Base-by-base conservation (phyloP, 2,113 vertebrate genomes). In the Ovis canadensis region DNA sequence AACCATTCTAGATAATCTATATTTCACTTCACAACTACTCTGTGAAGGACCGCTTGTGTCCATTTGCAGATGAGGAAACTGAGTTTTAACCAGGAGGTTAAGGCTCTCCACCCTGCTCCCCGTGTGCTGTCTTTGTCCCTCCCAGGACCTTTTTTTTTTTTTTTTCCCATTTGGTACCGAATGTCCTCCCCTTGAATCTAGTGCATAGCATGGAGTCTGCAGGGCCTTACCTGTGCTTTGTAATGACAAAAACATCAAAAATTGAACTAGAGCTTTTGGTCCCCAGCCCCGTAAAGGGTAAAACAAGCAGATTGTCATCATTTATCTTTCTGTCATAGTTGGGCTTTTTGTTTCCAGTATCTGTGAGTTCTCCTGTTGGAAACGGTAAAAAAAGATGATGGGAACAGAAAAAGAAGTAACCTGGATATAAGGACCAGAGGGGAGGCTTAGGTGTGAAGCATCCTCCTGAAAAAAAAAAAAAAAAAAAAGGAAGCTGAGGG, bases 101-200 rank as follows among this genome's bases (percentile, higher is more conserved):
- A 86, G 6, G 9, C 19, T 43, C 21, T 50, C 25, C 2, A 2
- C 7, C 17, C 16, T 4, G 7, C 9, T 3, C 3, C 2, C 45
- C 0, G 0, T 8, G 11, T 55, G 16, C 23, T 19, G 11, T 6
- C 12, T 31, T n/a, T n/a, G 7, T 33, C 5, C 31, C 33, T 48
- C n/a, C 36, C 59, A 60, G 80, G 48, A 29, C 2, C 78, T 31
- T 33, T 19, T 36, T 10, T 33, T 64, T 64, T 12, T 33, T 45
- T 15, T 7, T 15, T 43, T 7, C 13, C 52, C 27, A 5, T 48
- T 19, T 2, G 12, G 14, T 59, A 82, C 12, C 1, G 1, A 25
- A 52, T 0, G 6, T 2, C 23, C 43, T 88, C 21, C 23, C 52
- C 54, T 82, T 33, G 6, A 40, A 23, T 74, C 29, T 10, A 36